Percentiles rank a stretch among this genome's conserved stretches.
Evolutionary conservation across 2,888 invertebrate species (phyloP).

Genomic region (Epinotia ramella): DNA sequence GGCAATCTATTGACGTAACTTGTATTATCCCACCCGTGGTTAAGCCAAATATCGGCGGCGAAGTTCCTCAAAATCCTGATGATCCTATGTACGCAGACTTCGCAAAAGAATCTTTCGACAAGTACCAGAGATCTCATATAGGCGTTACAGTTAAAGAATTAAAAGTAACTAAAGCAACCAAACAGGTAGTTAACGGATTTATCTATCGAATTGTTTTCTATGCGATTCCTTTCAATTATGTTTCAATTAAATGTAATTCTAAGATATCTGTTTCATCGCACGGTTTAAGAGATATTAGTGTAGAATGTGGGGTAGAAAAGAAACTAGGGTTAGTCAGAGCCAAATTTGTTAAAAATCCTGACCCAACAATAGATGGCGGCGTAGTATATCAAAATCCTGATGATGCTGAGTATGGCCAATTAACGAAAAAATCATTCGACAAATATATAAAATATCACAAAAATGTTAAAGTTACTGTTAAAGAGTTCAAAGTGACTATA

Average conservation of each 20-base stretch:
- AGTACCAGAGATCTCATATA: conserved; percentile 48
- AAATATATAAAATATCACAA: conserved; percentile 50
- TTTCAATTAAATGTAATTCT: not conserved
- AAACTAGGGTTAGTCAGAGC: not conserved
- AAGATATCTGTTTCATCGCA: not conserved
- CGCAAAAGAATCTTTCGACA: conserved; percentile 53
- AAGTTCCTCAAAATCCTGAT: conserved; percentile 49
- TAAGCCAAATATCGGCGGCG: conserved; percentile 15
- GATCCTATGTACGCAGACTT: conserved; percentile 51
- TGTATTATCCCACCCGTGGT: conserved; percentile 44
- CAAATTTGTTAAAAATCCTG: not conserved
- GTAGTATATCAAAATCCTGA: conserved; percentile 36
- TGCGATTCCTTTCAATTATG: not conserved
- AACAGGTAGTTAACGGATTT: conserved; percentile 54
- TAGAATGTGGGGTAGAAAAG: not conserved
- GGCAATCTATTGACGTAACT: conserved; percentile 48
- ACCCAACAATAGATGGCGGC: conserved; percentile 47
- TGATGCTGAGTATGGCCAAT: conserved; percentile 50
- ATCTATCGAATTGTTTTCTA: not conserved
- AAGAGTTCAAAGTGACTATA: conserved; percentile 59
- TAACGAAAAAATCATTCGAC: conserved; percentile 56
- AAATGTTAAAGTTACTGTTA: conserved; percentile 46
- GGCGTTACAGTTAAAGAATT: not conserved
- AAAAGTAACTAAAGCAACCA: conserved; percentile 60
- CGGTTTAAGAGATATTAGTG: not conserved